Evolutionary conservation across 2,888 invertebrate species (phyloP), one percentile per base, ranked within the genome.

Genomic region (Agonopterix subpropinquella): DNA sequence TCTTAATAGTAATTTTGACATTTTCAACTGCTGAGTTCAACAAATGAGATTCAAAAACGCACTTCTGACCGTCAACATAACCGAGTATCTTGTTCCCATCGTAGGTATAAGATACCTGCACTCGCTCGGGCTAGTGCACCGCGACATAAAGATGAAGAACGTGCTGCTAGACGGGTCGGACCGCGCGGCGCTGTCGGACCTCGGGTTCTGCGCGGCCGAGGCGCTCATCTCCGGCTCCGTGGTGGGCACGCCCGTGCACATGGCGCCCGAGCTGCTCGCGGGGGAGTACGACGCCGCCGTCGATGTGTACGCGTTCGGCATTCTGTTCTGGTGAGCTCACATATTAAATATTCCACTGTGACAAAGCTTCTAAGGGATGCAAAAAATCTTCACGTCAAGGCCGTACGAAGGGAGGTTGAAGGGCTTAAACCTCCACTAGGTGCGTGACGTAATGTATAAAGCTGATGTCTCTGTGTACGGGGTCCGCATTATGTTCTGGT

Each of bases 171-270:
- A 96, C 80, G 77, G 76, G 0, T 67, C 86, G 1, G 92, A 93
- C 66, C 90, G 96, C 43, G 96, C 95, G 0, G 93, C 96, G 67
- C 86, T 97, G 11, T 95, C 96, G 0, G 96, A 97, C 85, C 91
- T 97, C 18, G 96, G 96, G 0, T 97, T 97, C 86, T 96, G 96
- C 70, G 95, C 96, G 55, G 95, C 95, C 1, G 95, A 95, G 71
- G 95, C 96, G 1, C 95, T 96, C 90, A 94, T 97, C 91, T 95
- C 95, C 0, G 96, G 96, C 37, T 96, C 95, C 54, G 92, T 96
- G 53, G 96, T 96, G 18, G 96, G 95, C 44, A 95, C 95, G 3
- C 97, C 96, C 0, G 94, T 96, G 51, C 96, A 97, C 77, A 96
- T 97, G 96, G 96, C 96, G 9, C 97, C 97, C 0, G 96, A 97